A percentile compares a stretch with the other conserved stretches of the same genome.
Evolutionary conservation across 2,113 vertebrate species (phyloP).

Genomic region (Cryptomyrus ogoouensis): DNA sequence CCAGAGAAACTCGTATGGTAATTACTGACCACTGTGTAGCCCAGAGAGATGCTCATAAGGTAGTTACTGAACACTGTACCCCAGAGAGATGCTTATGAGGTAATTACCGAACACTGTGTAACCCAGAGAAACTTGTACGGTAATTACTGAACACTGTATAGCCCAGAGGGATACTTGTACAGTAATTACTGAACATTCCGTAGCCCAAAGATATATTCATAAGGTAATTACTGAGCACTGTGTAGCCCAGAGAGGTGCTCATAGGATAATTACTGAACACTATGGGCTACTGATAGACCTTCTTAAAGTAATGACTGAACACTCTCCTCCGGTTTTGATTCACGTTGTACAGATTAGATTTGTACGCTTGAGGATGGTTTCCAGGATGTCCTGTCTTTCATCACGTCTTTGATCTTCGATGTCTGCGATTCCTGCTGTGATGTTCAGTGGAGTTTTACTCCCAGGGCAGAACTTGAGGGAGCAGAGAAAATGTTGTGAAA

Average conservation of each 20-base stretch:
- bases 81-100: background rate
- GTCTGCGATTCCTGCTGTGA: background rate
- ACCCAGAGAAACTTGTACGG: slow-evolving; percentile 70
- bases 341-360: background rate
- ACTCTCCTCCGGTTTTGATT: background rate
- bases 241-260: background rate
- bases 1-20: slow-evolving; percentile 73
- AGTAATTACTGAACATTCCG: slow-evolving; percentile 67
- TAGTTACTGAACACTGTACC: background rate
- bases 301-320: slow-evolving; percentile 33
- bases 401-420: background rate
- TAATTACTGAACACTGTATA: slow-evolving; percentile 56
- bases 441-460: background rate
- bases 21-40: slow-evolving; percentile 50
- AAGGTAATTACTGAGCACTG: slow-evolving; percentile 59
- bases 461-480: background rate
- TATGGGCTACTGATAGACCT: background rate
- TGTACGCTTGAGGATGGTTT: background rate
- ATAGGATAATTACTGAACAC: slow-evolving; percentile 48
- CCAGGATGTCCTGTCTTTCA: background rate
- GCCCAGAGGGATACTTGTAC: slow-evolving; percentile 63
- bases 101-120: slow-evolving; percentile 56
- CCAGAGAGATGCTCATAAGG: slow-evolving; percentile 45
- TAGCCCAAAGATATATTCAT: slow-evolving; percentile 56
- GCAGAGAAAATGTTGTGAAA: background rate